Conservation (phyloP, 2,113 vertebrate genomes). For the Leptocoma aspasia region DNA sequence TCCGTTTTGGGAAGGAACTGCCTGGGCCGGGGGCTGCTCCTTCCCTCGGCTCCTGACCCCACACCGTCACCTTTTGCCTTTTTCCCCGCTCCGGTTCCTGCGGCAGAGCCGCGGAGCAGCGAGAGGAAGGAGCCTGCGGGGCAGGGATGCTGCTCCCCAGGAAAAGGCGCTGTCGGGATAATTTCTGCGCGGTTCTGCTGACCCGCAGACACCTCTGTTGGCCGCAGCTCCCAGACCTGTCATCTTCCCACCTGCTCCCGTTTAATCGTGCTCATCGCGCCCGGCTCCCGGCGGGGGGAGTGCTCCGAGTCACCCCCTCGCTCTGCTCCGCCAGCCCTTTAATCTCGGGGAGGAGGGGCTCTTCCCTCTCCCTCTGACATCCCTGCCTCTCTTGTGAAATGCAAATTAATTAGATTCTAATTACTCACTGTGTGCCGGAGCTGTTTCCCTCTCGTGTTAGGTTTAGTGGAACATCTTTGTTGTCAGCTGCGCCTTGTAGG, state of each 20-base stretch:
- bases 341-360: not conserved
- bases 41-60: not conserved
- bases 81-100: not conserved
- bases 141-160: not conserved
- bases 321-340: slow-evolving; percentile 60
- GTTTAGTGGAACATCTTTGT: slow-evolving; percentile 60
- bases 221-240: not conserved
- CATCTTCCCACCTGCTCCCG: slow-evolving; percentile 58
- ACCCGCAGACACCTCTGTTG: not conserved
- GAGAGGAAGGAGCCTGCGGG: not conserved
- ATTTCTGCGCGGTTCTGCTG: not conserved
- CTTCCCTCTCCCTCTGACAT: not conserved
- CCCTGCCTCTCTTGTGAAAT: slow-evolving; percentile 72
- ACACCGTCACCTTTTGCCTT: not conserved
- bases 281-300: not conserved
- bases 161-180: not conserved
- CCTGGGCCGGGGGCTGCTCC: not conserved
- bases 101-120: not conserved
- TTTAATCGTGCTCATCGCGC: slow-evolving; percentile 7
- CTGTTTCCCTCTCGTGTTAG: slow-evolving; percentile 55
- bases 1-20: not conserved
- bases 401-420: slow-evolving; percentile 85
- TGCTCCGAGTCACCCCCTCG: not conserved
- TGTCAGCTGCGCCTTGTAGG: slow-evolving; percentile 37
- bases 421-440: slow-evolving; percentile 68